These are phyloP conservation scores for Lordiphosa fenestrarum DNA, from an alignment of 2,888 invertebrate species.

Conservation along the genomic window DNA sequence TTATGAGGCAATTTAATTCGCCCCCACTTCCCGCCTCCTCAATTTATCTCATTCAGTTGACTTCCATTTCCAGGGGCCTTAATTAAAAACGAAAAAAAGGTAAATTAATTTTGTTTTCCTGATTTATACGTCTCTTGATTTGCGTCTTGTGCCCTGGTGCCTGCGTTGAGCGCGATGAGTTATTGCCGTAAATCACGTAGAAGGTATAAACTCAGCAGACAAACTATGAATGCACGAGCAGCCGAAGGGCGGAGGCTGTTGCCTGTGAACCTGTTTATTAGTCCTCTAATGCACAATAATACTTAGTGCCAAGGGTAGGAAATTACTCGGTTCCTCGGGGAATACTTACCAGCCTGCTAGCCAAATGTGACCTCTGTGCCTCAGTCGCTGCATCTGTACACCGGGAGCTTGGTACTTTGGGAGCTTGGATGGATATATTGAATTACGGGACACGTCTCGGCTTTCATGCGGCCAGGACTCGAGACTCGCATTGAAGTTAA, in stretches of 20 bases:
- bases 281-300: conserved; percentile 79
- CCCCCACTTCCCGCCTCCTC: conserved; percentile 1
- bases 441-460: conserved; percentile 77
- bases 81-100: conserved; percentile 55
- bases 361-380: conserved; percentile 78
- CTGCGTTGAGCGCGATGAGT: conserved; percentile 58
- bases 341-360: conserved; percentile 67
- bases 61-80: conserved; percentile 30
- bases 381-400: conserved; percentile 9
- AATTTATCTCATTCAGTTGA: conserved; percentile 36
- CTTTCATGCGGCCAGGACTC: conserved; percentile 56
- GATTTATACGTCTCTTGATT: conserved; percentile 73
- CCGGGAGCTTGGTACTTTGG: background rate
- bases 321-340: conserved; percentile 74
- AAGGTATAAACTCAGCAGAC: conserved; percentile 69
- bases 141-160: conserved; percentile 39
- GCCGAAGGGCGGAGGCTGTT: conserved; percentile 12
- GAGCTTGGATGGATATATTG: conserved; percentile 52
- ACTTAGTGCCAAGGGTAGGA: conserved; percentile 75
- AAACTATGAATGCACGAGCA: conserved; percentile 53
- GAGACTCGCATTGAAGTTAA: conserved; percentile 51
- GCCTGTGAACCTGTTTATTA: conserved; percentile 79
- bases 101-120: conserved; percentile 68
- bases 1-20: conserved; percentile 23
- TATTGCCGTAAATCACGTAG: conserved; percentile 78